Base-by-base conservation (phyloP, 1,140 invertebrate species). In the Drosophila serrata region DNA sequence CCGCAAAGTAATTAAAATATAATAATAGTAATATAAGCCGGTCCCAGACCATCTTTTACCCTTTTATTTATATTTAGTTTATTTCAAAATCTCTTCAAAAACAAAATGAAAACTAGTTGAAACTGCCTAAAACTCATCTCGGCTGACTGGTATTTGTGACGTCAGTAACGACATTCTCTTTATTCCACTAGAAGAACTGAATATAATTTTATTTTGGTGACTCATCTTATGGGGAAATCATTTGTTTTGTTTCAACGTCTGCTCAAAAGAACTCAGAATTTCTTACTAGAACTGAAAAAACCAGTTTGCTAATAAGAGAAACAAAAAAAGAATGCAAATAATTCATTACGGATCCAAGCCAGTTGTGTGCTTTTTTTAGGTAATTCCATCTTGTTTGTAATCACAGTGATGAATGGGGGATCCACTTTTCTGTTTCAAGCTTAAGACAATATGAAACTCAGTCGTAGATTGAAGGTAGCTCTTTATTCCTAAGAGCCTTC, bases 131-230 rank as follows among this genome's bases (percentile, higher is more conserved):
- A 64, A 37, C 72, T 65, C 46, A 42, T n/a, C 35, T 27, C 12
- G 13, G 3, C 19, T 29, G 29, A 31, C 13, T 37, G 51, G 37
- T 27, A 33, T 42, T 57, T 22, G 27, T 59, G 81, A 84, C 81
- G 58, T 82, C 69, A 79, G 29, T 57, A 56, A 42, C 33, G 13
- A 78, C 57, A 63, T 56, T 46, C 59, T 48, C 67, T 49, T 42
- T 15, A 48, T 19, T 49, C 42, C 35, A 27, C 12, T 17, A 15
- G 15, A 70, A 70, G 43, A 72, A 29, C 15, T 49, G 22, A 35
- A 42, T 42, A 72, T 37, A 59, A 17, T 46, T 73, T 45, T 48
- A 42, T 17, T 17, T 40, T n/a, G n/a, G 7, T 72, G 69, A 73
- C 35, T 73, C 69, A 73, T 59, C 13, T 15, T 15, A 13, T 15